phyloP scores from a whole-genome alignment of 2,888 invertebrate genomes.

The Drosophila fungiperda region DNA sequence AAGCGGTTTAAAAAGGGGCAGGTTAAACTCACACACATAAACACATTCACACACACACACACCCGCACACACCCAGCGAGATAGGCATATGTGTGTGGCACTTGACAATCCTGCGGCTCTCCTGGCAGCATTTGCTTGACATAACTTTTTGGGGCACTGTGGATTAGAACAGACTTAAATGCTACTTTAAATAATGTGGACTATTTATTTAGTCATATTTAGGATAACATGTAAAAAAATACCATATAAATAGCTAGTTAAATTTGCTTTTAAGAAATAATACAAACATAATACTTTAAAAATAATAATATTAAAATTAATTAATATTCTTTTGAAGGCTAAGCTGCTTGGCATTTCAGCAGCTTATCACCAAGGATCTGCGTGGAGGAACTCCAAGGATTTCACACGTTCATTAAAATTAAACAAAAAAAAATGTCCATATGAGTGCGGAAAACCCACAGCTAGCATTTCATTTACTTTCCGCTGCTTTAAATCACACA shows the following conservation, averaged over 20 bases:
- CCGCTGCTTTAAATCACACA: slow-evolving; percentile 48
- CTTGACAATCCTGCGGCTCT: slow-evolving; percentile 59
- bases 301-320: not conserved
- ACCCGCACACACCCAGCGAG: slow-evolving; percentile 3
- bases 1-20: slow-evolving; percentile 81
- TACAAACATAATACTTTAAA: not conserved
- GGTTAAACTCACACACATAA: slow-evolving; percentile 59
- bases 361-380: slow-evolving; percentile 65
- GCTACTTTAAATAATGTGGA: slow-evolving; percentile 48
- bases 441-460: not conserved
- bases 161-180: slow-evolving; percentile 48
- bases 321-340: not conserved
- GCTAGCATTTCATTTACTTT: slow-evolving; percentile 49
- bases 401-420: slow-evolving; percentile 66
- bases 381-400: slow-evolving; percentile 21
- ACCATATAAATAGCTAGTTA: not conserved
- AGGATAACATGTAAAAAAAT: not conserved
- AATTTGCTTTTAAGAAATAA: not conserved
- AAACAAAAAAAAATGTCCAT: slow-evolving; percentile 29
- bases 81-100: slow-evolving; percentile 51
- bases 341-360: slow-evolving; percentile 21
- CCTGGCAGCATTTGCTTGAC: slow-evolving; percentile 49
- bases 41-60: slow-evolving; percentile 7
- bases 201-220: slow-evolving; percentile 11
- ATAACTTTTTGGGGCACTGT: slow-evolving; percentile 22